Conservation (phyloP, 1,140 invertebrate species). For the Leptinotarsa defecta region DNA sequence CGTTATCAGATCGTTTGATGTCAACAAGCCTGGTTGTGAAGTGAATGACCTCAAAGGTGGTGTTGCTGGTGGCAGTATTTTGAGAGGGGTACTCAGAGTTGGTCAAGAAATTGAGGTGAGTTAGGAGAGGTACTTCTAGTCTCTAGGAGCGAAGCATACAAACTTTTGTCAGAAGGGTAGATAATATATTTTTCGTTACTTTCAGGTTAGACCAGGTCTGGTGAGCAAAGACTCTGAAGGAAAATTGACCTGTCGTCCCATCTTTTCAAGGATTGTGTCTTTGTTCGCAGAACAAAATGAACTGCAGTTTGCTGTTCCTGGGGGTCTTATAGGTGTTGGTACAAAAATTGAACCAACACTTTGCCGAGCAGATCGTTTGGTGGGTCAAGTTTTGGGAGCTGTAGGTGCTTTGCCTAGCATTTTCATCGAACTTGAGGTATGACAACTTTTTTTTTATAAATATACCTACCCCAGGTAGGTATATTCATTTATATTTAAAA, state of each 20-base stretch:
- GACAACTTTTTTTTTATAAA: too few relatives aligned
- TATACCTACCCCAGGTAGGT: too few relatives aligned
- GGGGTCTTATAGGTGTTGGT: constrained; percentile 97
- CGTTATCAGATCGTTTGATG: constrained; percentile 98
- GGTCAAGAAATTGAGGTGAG: constrained; percentile 68
- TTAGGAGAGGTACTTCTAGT: too few relatives aligned
- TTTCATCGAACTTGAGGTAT: constrained; percentile 93
- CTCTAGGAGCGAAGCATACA: too few relatives aligned
- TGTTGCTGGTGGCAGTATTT: constrained; percentile 97
- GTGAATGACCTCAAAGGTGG: constrained; percentile 98
- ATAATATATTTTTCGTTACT: constrained; percentile 8
- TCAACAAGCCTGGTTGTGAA: constrained; percentile 99
- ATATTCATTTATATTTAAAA: too few relatives aligned
- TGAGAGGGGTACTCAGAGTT: constrained; percentile 92
- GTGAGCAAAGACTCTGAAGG: constrained; percentile 97
- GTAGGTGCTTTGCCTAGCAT: constrained; percentile 96
- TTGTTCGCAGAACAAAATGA: constrained; percentile 98
- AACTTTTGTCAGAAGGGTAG: background rate
- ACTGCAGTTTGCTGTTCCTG: constrained; percentile 97
- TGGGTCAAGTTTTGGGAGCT: constrained; percentile 97
- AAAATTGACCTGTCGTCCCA: constrained; percentile 93
- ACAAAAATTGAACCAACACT: constrained; percentile 99
- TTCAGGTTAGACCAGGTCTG: constrained; percentile 90
- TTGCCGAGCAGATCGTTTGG: constrained; percentile 96
- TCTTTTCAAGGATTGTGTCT: constrained; percentile 97